Evolutionary conservation across 2,113 vertebrate species (phyloP).

Genomic region (Upupa epops): DNA sequence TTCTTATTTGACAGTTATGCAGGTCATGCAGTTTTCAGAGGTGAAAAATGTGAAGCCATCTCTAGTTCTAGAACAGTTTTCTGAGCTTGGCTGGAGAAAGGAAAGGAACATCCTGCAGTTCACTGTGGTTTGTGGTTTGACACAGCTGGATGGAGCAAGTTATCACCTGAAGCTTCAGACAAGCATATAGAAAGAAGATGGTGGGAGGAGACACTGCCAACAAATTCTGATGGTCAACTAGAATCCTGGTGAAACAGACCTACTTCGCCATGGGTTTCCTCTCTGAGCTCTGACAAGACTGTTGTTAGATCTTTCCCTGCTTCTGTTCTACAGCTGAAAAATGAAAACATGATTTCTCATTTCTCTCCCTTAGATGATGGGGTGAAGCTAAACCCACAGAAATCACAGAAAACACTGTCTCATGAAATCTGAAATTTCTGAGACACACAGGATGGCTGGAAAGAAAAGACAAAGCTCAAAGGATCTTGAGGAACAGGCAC

Average conservation of each 20-base stretch:
- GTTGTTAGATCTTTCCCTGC: neutral
- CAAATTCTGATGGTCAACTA: neutral
- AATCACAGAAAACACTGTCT: neutral
- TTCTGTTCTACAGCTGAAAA: neutral
- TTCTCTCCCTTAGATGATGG: neutral
- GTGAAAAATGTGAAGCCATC: neutral
- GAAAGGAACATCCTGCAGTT: neutral
- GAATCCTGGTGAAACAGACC: neutral
- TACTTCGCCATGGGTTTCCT: neutral
- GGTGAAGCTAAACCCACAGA: neutral
- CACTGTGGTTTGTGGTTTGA: neutral
- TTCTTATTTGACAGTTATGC: neutral
- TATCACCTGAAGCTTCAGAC: neutral
- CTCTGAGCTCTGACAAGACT: neutral
- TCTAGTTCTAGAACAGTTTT: neutral
- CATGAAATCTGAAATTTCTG: neutral
- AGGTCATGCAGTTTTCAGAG: neutral
- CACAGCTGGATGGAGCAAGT: neutral
- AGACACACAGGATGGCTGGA: neutral
- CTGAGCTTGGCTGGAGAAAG: neutral
- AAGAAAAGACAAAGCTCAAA: neutral
- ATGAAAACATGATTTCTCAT: neutral
- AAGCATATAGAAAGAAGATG: neutral
- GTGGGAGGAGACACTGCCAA: neutral
- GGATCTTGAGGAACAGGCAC: neutral